Conservation (phyloP, 2,113 vertebrate genomes). For the Holacanthus passer region DNA sequence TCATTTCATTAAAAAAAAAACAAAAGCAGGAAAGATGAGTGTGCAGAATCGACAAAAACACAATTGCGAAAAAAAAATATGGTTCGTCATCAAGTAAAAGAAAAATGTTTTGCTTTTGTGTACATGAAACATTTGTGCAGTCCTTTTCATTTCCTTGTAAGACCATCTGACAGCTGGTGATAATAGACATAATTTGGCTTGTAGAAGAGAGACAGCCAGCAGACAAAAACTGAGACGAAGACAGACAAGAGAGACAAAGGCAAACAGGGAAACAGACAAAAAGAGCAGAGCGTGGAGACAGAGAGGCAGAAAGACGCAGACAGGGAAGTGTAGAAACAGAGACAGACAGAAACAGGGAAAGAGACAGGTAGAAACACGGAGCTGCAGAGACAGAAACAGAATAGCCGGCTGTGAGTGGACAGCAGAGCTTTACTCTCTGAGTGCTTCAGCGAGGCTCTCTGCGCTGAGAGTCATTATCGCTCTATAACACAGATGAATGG, state of each 20-base stretch:
- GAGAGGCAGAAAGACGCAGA: conserved; percentile 2
- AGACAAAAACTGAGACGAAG: neutral
- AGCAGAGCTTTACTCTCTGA: conserved; percentile 43
- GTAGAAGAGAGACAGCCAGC: neutral
- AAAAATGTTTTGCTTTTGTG: neutral
- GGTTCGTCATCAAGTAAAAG: neutral
- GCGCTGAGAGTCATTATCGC: conserved; percentile 68
- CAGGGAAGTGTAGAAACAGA: conserved; percentile 1
- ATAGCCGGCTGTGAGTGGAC: conserved; percentile 52
- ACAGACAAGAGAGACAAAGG: neutral
- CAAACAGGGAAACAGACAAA: neutral
- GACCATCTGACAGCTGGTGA: neutral
- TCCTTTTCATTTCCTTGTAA: neutral
- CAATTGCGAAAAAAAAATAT: neutral
- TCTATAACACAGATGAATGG: conserved; percentile 76
- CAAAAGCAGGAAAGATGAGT: neutral
- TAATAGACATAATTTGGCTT: neutral
- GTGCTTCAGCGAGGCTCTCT: conserved; percentile 60
- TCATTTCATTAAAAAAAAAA: neutral
- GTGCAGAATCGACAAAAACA: neutral
- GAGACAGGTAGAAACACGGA: neutral
- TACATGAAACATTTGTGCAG: neutral
- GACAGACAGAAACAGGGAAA: conserved; percentile 7
- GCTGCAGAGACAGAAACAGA: conserved; percentile 3
- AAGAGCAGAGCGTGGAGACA: neutral